Conservation (phyloP, 2,113 vertebrate species). For the Crypturellus undulatus region DNA sequence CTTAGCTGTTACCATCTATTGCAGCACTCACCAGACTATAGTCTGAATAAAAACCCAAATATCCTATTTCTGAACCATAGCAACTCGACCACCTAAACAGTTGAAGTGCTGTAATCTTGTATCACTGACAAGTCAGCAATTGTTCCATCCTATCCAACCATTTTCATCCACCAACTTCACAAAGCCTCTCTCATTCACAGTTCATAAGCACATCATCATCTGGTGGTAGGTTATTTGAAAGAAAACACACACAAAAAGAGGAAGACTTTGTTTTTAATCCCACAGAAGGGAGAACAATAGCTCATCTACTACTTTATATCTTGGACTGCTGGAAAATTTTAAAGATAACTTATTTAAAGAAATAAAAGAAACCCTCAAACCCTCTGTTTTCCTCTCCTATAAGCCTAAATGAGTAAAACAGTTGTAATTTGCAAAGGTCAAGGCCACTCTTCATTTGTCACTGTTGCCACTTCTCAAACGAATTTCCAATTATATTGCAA, state of each 20-base stretch:
- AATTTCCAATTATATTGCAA: not conserved
- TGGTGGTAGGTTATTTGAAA: not conserved
- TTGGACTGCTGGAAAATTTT: not conserved
- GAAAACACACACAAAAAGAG: not conserved
- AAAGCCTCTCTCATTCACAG: not conserved
- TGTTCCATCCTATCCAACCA: not conserved
- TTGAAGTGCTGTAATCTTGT: no score
- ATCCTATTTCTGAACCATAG: rapidly evolving
- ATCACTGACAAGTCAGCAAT: not conserved
- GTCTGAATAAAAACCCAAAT: not conserved
- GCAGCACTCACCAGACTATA: not conserved
- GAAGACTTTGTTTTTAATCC: not conserved
- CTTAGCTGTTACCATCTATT: not conserved
- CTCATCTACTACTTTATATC: not conserved
- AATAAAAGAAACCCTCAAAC: not conserved
- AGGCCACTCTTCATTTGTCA: not conserved
- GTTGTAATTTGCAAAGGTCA: not conserved
- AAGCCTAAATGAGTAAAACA: not conserved
- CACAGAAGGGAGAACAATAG: not conserved
- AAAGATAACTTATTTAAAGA: not conserved
- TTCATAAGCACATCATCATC: not conserved
- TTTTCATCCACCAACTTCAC: not conserved
- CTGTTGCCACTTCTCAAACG: not conserved
- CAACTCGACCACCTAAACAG: not conserved
- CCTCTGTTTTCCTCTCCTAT: not conserved